Percentiles rank a stretch among this genome's conserved stretches.
Conservation (phyloP, 2,797 vertebrate genomes). For the Perodicticus potto region DNA sequence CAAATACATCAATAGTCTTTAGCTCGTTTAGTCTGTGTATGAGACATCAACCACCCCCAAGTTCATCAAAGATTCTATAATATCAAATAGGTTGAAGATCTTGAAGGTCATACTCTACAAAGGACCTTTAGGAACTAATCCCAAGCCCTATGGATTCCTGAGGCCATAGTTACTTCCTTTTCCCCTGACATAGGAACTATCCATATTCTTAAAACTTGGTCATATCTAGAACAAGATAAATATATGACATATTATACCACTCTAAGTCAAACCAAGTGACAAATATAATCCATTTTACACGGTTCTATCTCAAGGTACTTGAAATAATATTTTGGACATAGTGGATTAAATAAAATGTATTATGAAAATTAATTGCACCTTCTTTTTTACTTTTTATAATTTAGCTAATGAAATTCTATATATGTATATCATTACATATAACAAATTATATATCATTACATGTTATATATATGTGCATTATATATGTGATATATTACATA, state of each 20-base stretch:
- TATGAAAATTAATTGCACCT: background rate
- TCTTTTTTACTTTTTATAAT: background rate
- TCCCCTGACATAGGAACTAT: background rate
- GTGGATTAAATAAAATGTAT: background rate
- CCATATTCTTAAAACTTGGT: background rate
- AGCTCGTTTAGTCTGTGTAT: background rate
- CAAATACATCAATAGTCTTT: background rate
- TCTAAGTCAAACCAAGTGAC: background rate
- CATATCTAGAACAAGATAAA: background rate
- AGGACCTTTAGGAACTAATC: background rate
- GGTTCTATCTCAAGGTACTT: background rate
- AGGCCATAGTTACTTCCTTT: background rate
- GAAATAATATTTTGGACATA: background rate
- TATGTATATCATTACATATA: too few species aligned
- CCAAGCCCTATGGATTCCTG: background rate
- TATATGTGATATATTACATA: too few species aligned
- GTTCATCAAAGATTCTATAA: background rate
- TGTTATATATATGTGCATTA: too few species aligned
- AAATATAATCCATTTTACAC: background rate
- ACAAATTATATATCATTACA: background rate
- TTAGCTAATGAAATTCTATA: background rate
- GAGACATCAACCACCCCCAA: background rate
- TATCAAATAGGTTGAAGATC: background rate
- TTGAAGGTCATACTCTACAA: background rate
- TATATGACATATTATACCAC: background rate